Percentiles rank a stretch among this genome's conserved stretches.
Evolutionary conservation across 1,140 invertebrate species (phyloP).

Genomic region (Drosophila lacteicornis): DNA sequence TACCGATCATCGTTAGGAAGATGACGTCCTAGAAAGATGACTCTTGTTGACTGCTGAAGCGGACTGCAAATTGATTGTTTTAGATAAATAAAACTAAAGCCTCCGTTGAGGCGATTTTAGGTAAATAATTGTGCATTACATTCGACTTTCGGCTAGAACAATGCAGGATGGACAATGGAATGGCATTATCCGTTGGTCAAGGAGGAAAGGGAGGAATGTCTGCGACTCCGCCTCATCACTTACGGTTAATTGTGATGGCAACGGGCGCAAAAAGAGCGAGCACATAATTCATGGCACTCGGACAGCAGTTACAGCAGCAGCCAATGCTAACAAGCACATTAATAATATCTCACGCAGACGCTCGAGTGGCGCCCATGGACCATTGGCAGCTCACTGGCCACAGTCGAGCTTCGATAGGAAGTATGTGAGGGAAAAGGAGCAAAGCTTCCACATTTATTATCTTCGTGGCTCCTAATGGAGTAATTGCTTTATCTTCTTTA

Average conservation of each 20-base stretch:
- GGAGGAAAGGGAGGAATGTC: not conserved
- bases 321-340: constrained; percentile 74
- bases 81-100: not conserved
- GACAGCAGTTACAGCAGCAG: constrained; percentile 32
- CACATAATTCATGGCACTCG: constrained; percentile 67
- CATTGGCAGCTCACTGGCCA: constrained; percentile 15
- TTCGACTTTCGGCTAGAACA: not conserved
- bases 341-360: constrained; percentile 74
- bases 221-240: constrained; percentile 54
- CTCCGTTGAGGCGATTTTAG: not conserved
- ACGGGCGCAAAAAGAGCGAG: constrained; percentile 48
- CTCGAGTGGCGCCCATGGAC: constrained; percentile 54
- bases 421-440: not conserved
- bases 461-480: too few relatives aligned
- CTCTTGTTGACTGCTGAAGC: too few relatives aligned
- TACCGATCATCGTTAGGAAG: constrained; percentile 30
- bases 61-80: not conserved
- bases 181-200: constrained; percentile 4
- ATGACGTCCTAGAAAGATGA: not conserved
- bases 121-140: not conserved
- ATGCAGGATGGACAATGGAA: not conserved
- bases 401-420: not conserved
- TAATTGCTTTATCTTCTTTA: not conserved
- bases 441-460: not conserved
- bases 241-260: constrained; percentile 63